A percentile compares a stretch with the other conserved stretches of the same genome.
Conservation (phyloP, 2,113 vertebrate genomes). For the Microcebus murinus region DNA sequence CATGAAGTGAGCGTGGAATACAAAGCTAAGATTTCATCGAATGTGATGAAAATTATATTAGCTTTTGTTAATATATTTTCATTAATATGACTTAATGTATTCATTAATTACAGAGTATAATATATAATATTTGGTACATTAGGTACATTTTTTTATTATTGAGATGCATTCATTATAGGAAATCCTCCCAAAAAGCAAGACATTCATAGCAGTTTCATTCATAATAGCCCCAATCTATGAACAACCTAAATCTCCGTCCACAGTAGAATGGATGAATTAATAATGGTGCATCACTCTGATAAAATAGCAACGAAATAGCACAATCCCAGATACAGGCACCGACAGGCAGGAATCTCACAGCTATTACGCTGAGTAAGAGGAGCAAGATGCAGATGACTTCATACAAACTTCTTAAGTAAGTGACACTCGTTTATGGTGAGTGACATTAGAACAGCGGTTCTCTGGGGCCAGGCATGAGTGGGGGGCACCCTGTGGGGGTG, state of each 20-base stretch:
- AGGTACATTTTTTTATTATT: background rate
- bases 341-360: accelerated
- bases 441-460: background rate
- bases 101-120: background rate
- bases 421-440: accelerated
- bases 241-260: accelerated
- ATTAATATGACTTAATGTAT: background rate
- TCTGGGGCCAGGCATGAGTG: accelerated
- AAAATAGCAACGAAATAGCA: accelerated
- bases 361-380: accelerated
- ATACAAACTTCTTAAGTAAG: background rate
- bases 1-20: no score
- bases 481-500: accelerated
- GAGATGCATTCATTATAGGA: background rate
- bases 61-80: background rate
- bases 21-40: background rate
- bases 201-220: background rate
- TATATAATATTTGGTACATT: no score
- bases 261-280: background rate
- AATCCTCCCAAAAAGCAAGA: background rate
- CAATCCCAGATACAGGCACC: background rate
- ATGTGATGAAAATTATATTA: background rate
- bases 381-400: background rate
- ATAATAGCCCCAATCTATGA: background rate
- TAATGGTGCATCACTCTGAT: accelerated